Evolutionary conservation across 2,113 vertebrate genomes (phyloP).

Genomic region (Apaloderma vittatum): DNA sequence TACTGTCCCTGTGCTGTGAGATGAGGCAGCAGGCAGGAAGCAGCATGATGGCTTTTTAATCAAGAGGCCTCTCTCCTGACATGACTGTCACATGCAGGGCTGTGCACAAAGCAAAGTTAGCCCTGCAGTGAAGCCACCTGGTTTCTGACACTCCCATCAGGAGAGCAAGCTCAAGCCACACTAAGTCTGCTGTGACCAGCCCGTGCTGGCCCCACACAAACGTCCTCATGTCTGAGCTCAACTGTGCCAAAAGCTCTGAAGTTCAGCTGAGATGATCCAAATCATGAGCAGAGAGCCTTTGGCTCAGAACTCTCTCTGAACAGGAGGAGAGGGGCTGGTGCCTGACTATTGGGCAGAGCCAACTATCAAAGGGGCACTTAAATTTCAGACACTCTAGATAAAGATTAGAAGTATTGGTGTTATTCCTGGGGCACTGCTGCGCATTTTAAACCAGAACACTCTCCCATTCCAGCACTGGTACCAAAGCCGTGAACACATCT

Average conservation of each 20-base stretch:
- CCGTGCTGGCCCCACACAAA: fast-evolving
- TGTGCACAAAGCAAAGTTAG: neutral
- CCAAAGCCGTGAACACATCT: neutral
- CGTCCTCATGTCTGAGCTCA: fast-evolving
- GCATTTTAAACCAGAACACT: fast-evolving
- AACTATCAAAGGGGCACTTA: neutral
- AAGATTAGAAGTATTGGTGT: fast-evolving
- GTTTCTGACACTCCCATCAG: neutral
- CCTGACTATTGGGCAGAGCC: fast-evolving
- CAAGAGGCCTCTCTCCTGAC: neutral
- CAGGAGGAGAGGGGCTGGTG: neutral
- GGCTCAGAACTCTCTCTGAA: neutral
- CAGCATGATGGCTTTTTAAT: neutral
- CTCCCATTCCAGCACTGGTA: neutral
- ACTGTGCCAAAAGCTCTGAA: neutral
- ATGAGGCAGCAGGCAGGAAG: neutral
- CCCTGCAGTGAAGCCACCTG: neutral
- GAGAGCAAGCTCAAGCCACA: neutral
- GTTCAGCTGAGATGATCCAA: neutral
- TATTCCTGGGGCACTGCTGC: fast-evolving
- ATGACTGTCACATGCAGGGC: fast-evolving
- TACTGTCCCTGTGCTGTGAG: fast-evolving
- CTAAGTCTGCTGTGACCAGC: neutral
- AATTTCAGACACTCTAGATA: neutral
- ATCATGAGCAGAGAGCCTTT: neutral